phyloP scores from a whole-genome alignment of 2,888 invertebrate species.

The Tolmerus cingulatus region DNA sequence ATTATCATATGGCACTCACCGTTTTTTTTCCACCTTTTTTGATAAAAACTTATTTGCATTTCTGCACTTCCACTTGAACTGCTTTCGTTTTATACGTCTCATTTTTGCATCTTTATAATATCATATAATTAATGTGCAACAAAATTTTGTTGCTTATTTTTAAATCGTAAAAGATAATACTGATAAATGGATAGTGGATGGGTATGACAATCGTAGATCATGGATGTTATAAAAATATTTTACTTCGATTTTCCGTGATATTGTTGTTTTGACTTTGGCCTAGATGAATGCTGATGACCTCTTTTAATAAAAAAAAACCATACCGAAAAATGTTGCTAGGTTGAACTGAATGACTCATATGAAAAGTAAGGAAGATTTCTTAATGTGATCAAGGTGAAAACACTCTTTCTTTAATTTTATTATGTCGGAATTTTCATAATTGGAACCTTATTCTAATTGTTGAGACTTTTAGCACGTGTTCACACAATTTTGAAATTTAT shows the following conservation, averaged over 20 bases:
- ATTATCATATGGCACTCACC: neutral
- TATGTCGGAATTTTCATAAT: neutral
- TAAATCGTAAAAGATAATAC: neutral
- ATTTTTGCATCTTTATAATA: neutral
- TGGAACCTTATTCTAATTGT: neutral
- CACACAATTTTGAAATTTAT: neutral
- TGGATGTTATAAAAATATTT: neutral
- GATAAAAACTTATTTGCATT: neutral
- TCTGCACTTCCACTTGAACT: neutral
- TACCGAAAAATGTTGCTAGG: neutral
- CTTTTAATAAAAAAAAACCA: neutral
- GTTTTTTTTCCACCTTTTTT: neutral
- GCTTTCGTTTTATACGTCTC: neutral
- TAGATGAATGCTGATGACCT: neutral
- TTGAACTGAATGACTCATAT: neutral
- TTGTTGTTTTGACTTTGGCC: neutral
- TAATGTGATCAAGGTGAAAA: neutral
- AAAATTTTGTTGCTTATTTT: neutral
- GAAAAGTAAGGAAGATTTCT: neutral
- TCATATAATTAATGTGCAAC: neutral
- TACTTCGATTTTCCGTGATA: neutral
- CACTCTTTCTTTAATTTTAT: neutral
- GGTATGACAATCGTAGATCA: neutral
- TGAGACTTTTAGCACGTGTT: neutral
- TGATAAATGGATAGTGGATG: neutral